These are phyloP conservation scores for Brachionus plicatilis DNA, from an alignment of 1,140 invertebrate genomes.

Conservation along the genomic window DNA sequence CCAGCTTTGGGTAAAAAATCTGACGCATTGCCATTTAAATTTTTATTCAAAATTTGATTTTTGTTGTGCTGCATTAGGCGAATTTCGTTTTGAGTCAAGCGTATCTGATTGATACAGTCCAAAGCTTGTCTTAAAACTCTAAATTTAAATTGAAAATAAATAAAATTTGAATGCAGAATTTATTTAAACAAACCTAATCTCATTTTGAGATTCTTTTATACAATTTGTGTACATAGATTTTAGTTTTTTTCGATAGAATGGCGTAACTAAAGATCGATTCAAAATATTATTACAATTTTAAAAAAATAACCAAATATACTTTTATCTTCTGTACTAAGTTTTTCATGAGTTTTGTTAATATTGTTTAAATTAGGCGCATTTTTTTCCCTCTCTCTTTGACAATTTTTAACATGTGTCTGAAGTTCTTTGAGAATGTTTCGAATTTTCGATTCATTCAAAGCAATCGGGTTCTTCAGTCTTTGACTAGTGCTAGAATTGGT, in stretches of 20 bases:
- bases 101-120: constrained; percentile 25
- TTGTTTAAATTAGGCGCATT: not conserved
- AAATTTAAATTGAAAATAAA: not conserved
- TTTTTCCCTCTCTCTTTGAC: constrained; percentile 16
- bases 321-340: not conserved
- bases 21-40: not conserved
- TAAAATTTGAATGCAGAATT: not conserved
- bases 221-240: not conserved
- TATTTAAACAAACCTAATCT: not conserved
- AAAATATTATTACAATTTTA: not conserved
- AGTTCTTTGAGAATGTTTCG: not conserved
- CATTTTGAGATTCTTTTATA: constrained; percentile 33
- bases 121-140: constrained; percentile 22
- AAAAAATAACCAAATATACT: not conserved
- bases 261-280: not conserved
- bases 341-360: not conserved
- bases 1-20: not conserved
- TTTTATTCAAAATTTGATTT: not conserved
- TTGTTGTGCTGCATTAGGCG: constrained; percentile 30
- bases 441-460: constrained; percentile 9
- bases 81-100: constrained; percentile 26
- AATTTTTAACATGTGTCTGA: constrained; percentile 10
- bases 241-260: constrained; percentile 20
- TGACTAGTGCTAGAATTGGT: not conserved
- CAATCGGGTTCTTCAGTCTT: not conserved